phyloP scores from a whole-genome alignment of 2,113 vertebrate species.

The Grammomys dolichurus region DNA sequence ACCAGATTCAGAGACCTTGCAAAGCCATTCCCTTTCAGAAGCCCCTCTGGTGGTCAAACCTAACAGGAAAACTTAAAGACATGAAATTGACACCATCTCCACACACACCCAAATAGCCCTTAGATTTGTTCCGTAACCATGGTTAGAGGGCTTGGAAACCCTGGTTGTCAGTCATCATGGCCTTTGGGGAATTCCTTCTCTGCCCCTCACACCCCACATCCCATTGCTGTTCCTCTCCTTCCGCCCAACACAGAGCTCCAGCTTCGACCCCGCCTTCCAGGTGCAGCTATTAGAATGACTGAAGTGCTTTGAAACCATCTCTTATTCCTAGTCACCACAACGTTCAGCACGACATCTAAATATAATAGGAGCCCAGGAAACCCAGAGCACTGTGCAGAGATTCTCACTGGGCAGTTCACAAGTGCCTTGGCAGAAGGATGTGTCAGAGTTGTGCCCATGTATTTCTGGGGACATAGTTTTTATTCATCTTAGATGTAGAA shows the following conservation, averaged over 20 bases:
- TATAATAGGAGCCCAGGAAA: not conserved
- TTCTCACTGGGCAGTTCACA: not conserved
- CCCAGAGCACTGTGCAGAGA: not conserved
- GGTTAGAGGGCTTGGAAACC: not conserved
- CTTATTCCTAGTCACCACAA: not conserved
- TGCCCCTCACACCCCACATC: too few relatives aligned
- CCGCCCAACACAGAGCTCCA: not conserved
- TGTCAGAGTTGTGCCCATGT: not conserved
- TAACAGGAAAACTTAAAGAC: not conserved
- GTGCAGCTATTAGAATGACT: not conserved
- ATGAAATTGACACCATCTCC: not conserved
- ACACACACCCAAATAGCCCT: not conserved
- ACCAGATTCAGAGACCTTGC: not conserved
- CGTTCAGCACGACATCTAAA: not conserved
- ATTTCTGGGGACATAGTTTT: not conserved
- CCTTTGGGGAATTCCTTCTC: not conserved
- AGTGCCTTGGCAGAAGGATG: not conserved
- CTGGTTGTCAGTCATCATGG: rapidly evolving
- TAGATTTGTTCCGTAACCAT: not conserved
- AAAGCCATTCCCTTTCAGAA: not conserved
- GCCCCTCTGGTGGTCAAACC: not conserved
- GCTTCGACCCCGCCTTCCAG: not conserved
- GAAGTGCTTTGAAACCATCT: not conserved
- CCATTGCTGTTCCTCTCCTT: not conserved
- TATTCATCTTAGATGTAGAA: not conserved